These are phyloP conservation scores for Drosophila tristis DNA, from an alignment of 1,140 invertebrate genomes.

Conservation along the genomic window DNA sequence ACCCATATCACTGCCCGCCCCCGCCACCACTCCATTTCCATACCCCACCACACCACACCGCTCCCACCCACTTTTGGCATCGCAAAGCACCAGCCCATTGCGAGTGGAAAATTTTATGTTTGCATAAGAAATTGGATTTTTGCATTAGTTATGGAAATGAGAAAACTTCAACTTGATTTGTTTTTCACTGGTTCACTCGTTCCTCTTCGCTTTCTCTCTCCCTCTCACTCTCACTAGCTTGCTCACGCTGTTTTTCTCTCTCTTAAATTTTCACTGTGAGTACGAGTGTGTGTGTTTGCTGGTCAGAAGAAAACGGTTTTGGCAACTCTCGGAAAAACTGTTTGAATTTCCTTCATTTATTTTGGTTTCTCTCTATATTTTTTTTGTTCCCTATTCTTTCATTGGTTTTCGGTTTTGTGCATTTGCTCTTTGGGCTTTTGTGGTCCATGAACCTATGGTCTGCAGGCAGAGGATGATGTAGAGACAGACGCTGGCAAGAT, in stretches of 20 bases:
- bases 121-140: constrained; percentile 84
- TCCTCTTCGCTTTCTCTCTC: background rate
- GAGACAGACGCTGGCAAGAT: constrained; percentile 5
- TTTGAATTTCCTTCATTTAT: constrained; percentile 56
- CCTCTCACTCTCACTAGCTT: background rate
- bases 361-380: constrained; percentile 25
- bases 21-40: background rate
- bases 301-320: constrained; percentile 69
- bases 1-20: too few relatives aligned
- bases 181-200: constrained; percentile 71
- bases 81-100: constrained; percentile 52
- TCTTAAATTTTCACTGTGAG: constrained; percentile 19
- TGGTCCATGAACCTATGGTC: constrained; percentile 47
- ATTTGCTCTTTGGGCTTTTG: constrained; percentile 58
- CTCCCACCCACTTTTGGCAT: constrained; percentile 17
- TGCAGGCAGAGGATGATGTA: constrained; percentile 22
- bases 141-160: constrained; percentile 84
- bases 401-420: constrained; percentile 58
- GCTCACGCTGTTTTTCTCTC: too few relatives aligned
- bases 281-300: constrained; percentile 29
- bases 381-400: constrained; percentile 39
- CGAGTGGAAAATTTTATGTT: constrained; percentile 84
- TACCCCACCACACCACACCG: too few relatives aligned
- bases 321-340: constrained; percentile 65
- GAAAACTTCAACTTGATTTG: constrained; percentile 83